Conservation (phyloP, 2,113 vertebrate genomes). For the Pseudorasbora parva region DNA sequence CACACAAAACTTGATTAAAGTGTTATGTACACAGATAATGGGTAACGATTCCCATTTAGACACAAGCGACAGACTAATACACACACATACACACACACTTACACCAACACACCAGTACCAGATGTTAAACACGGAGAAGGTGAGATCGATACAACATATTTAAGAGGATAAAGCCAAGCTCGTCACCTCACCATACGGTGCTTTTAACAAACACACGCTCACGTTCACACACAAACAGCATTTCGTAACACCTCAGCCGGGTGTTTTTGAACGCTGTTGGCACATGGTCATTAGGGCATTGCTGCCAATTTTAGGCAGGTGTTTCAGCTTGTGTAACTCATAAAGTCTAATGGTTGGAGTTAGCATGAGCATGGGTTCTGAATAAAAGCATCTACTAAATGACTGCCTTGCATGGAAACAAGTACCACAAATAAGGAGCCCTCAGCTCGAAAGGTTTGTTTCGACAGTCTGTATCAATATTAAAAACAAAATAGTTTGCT, state of each 20-base stretch:
- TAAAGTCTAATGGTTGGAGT: constrained; percentile 14
- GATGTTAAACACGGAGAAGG: constrained; percentile 29
- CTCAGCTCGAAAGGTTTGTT: not conserved
- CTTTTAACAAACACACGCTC: constrained; percentile 34
- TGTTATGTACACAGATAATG: constrained; percentile 28
- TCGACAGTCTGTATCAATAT: not conserved
- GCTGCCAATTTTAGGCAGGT: constrained; percentile 10
- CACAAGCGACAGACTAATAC: constrained; percentile 10
- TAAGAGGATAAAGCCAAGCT: not conserved
- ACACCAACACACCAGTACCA: not conserved
- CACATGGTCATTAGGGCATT: constrained; percentile 9
- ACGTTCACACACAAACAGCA: constrained; percentile 25
- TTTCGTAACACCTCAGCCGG: constrained; percentile 23
- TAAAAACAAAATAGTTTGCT: constrained; percentile 2
- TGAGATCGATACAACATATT: constrained; percentile 31
- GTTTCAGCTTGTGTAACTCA: not conserved
- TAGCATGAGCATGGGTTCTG: not conserved
- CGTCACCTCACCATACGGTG: constrained; percentile 21
- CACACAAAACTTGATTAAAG: constrained; percentile 34
- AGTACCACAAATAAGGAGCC: not conserved
- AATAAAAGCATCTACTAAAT: constrained; percentile 3
- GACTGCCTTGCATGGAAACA: not conserved
- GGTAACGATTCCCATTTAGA: constrained; percentile 4
- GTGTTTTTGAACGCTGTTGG: not conserved
- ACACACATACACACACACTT: not conserved